Evolutionary conservation across 2,888 invertebrate genomes (phyloP).

Genomic region (Nymphalis urticae): DNA sequence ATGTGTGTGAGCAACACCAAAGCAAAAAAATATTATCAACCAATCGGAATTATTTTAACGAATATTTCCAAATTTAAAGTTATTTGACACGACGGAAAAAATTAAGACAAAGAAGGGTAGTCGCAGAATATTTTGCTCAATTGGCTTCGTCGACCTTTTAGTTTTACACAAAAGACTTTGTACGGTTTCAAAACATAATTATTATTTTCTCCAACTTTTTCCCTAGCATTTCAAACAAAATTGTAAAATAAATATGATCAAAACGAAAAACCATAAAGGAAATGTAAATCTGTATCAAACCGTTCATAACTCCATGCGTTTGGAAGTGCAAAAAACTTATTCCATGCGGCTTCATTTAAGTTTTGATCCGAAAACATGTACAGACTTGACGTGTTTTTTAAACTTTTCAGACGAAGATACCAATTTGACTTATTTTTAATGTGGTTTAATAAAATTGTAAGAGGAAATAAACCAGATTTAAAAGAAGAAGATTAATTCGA

Average conservation of each 20-base stretch:
- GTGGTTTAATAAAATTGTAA: background rate
- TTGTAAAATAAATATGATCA: slow-evolving; percentile 5
- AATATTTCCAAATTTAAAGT: too few relatives aligned
- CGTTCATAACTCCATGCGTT: slow-evolving; percentile 15
- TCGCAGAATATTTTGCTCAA: too few relatives aligned
- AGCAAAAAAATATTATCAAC: too few relatives aligned
- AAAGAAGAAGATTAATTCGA: too few relatives aligned
- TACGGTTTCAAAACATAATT: background rate
- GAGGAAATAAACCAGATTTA: background rate
- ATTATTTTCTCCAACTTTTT: background rate
- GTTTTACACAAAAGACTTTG: too few relatives aligned
- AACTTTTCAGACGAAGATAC: slow-evolving; percentile 1
- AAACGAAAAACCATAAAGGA: slow-evolving; percentile 9
- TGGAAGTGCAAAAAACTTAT: slow-evolving; percentile 33
- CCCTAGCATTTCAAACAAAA: slow-evolving; percentile 8
- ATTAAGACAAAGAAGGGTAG: too few relatives aligned
- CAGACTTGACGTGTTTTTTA: slow-evolving; percentile 21
- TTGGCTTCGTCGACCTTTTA: too few relatives aligned
- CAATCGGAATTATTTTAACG: too few relatives aligned
- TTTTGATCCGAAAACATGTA: slow-evolving; percentile 31
- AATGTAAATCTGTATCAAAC: slow-evolving; percentile 33
- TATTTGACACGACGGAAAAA: too few relatives aligned
- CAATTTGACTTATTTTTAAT: background rate
- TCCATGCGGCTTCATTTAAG: slow-evolving; percentile 39
- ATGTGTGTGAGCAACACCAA: too few relatives aligned